Conservation (phyloP, 2,888 invertebrate genomes). For the Sisyra terminalis region DNA sequence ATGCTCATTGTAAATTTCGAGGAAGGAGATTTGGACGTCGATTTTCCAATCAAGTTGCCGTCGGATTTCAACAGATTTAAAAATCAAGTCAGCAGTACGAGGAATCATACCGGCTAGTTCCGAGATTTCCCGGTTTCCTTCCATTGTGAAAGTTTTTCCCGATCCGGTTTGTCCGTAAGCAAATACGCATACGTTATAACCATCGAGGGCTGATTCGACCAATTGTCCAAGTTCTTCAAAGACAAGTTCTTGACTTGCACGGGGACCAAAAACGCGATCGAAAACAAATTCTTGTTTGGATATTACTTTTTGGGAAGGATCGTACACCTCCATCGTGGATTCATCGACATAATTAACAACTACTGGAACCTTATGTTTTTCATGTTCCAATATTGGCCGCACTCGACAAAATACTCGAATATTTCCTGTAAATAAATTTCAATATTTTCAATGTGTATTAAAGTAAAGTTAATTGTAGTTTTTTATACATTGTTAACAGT, state of each 20-base stretch:
- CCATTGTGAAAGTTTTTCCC: conserved; percentile 85
- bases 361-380: conserved; percentile 34
- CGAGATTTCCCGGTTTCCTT: conserved; percentile 33
- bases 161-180: conserved; percentile 87
- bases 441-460: no score
- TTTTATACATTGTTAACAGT: no score
- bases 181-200: conserved; percentile 81
- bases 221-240: conserved; percentile 73
- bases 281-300: conserved; percentile 52
- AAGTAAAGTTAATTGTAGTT: no score
- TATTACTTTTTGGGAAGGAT: conserved; percentile 23
- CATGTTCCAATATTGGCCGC: conserved; percentile 46
- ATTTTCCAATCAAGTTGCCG: conserved; percentile 62
- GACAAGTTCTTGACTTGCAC: conserved; percentile 53
- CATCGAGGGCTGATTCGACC: conserved; percentile 76
- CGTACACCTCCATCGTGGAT: conserved; percentile 42
- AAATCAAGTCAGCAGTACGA: conserved; percentile 64
- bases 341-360: conserved; percentile 39
- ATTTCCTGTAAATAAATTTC: conserved; percentile 29
- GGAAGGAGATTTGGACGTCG: conserved; percentile 39
- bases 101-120: conserved; percentile 37
- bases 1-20: conserved; percentile 57
- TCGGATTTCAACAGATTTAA: conserved; percentile 49
- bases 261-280: conserved; percentile 69
- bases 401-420: conserved; percentile 68